These are phyloP conservation scores for Idaea dimidiata DNA, from an alignment of 2,888 invertebrate species.

Conservation along the genomic window DNA sequence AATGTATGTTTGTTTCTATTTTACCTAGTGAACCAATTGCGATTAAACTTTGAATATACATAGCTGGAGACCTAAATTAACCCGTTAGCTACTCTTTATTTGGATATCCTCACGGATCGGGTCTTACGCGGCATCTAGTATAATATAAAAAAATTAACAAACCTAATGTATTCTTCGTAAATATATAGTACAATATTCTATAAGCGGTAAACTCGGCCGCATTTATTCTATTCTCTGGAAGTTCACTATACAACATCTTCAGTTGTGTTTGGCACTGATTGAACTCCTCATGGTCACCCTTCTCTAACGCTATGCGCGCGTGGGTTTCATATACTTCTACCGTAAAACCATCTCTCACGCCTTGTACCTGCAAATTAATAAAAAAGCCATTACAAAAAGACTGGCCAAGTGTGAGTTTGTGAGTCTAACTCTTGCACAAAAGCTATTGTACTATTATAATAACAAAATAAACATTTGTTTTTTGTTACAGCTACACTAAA, in stretches of 20 bases:
- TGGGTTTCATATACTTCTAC: constrained; percentile 99
- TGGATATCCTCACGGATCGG: too few relatives aligned
- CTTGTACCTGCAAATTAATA: constrained; percentile 88
- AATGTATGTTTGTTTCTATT: too few relatives aligned
- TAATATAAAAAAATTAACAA: constrained; percentile 36
- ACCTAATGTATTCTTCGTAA: constrained; percentile 98
- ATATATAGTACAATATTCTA: constrained; percentile 97
- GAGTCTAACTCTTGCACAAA: not conserved
- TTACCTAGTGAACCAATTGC: too few relatives aligned
- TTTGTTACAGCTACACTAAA: too few relatives aligned
- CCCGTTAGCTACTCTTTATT: too few relatives aligned
- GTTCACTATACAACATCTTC: constrained; percentile 94
- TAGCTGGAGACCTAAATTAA: too few relatives aligned
- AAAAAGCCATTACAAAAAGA: not conserved
- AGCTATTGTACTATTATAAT: too few relatives aligned
- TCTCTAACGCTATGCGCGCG: constrained; percentile 97
- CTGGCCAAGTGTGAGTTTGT: not conserved
- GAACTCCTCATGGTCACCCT: constrained; percentile 99
- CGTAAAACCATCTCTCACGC: constrained; percentile 95
- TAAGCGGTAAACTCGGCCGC: constrained; percentile 97
- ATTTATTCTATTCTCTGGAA: constrained; percentile 85
- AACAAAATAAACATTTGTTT: too few relatives aligned
- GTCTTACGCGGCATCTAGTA: too few relatives aligned
- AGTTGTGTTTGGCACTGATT: constrained; percentile 99
- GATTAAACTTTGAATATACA: too few relatives aligned